Conservation (phyloP, 1,140 invertebrate species). For the Drosophila sp. region DNA sequence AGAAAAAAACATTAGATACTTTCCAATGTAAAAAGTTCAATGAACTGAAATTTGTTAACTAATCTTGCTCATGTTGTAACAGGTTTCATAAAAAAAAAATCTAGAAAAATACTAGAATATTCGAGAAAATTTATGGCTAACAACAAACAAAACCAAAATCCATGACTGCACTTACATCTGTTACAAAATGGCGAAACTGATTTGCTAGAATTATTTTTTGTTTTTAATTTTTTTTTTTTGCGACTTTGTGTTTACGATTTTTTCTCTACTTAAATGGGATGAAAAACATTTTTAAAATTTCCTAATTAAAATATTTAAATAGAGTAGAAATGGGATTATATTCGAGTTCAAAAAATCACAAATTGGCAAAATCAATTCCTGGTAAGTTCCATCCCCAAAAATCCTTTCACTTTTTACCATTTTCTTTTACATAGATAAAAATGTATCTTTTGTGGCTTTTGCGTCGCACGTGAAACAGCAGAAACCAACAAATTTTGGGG, state of each 20-base stretch:
- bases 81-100: conserved; percentile 12
- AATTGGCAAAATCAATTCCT: background rate
- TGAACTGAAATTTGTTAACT: conserved; percentile 28
- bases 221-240: conserved; percentile 1
- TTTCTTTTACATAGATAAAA: conserved; percentile 5
- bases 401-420: conserved; percentile 1
- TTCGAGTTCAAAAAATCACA: background rate
- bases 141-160: background rate
- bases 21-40: conserved; percentile 33
- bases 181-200: background rate
- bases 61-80: background rate
- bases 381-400: background rate
- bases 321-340: too few species aligned
- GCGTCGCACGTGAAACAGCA: conserved; percentile 26
- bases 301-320: background rate
- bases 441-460: conserved; percentile 40
- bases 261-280: background rate
- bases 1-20: background rate
- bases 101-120: background rate
- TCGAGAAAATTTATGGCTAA: background rate
- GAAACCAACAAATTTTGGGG: conserved; percentile 21
- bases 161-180: background rate
- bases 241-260: background rate
- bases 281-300: background rate
- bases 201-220: background rate